phyloP scores from a whole-genome alignment of 2,797 vertebrate species.

The Scolopax rusticola region DNA sequence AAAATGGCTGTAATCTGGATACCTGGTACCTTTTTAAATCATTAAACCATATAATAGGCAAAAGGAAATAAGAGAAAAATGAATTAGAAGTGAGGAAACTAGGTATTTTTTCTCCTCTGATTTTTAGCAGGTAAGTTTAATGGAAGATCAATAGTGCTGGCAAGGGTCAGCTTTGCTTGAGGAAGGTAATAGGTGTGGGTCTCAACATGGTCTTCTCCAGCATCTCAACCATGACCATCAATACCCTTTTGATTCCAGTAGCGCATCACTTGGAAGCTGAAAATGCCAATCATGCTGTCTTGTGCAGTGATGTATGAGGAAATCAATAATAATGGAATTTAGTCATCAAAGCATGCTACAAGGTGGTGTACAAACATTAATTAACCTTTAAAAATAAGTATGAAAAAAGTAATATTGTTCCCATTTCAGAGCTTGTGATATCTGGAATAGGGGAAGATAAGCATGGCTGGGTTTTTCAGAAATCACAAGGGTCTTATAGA shows the following conservation, averaged over 20 bases:
- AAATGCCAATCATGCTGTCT: conserved; percentile 25
- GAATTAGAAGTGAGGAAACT: conserved; percentile 18
- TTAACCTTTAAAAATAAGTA: conserved; percentile 58
- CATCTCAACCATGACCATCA: conserved; percentile 27
- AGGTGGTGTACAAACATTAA: conserved; percentile 22
- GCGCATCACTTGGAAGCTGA: neutral
- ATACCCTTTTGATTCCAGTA: neutral
- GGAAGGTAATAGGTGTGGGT: neutral
- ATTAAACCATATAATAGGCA: neutral
- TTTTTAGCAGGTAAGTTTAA: conserved; percentile 37
- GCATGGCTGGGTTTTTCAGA: neutral
- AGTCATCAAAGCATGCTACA: neutral
- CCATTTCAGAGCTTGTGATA: neutral
- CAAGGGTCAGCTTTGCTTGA: conserved; percentile 9
- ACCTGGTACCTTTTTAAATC: neutral
- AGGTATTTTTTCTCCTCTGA: neutral
- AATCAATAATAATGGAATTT: conserved; percentile 52
- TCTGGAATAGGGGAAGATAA: neutral
- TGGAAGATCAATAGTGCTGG: conserved; percentile 38
- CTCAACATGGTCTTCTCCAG: neutral
- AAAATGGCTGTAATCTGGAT: neutral
- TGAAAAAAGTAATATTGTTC: neutral
- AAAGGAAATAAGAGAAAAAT: conserved; percentile 35
- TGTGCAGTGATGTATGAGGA: conserved; percentile 37
- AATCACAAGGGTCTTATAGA: neutral